Base-by-base conservation (phyloP, 2,888 invertebrate genomes). In the Cantharis nigra region DNA sequence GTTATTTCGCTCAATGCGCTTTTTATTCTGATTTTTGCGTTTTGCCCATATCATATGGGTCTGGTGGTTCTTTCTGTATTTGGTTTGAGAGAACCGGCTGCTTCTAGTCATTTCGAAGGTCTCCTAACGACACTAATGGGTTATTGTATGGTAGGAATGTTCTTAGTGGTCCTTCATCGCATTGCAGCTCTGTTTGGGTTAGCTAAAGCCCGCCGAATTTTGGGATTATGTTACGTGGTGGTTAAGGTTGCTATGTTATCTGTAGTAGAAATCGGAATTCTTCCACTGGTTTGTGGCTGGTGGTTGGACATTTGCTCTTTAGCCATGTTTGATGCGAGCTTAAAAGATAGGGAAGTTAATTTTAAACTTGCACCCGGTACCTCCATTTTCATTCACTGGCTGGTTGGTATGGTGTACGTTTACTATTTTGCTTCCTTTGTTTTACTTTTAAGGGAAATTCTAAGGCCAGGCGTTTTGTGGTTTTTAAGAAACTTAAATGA, bases 351-450 rank as follows among this genome's bases (percentile, higher is more conserved):
- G 63, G 95, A 97, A 87, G 91, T 93, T 0, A 96, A 96, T 80
- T 97, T 99, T 83, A 93, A 94, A 80, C 92, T 95, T 0, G 97
- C 98, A 0, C 99, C 99, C 0, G 98, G 98, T 83, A 98, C 99
- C 0, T 97, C 97, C 0, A 96, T 99, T 91, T 99, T 99, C 87
- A 95, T 99, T 74, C 99, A 99, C 88, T 99, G 99, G 99, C 92
- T 99, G 63, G 96, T 98, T 9, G 99, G 99, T 77, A 99, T 99
- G 98, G 96, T 96, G 33, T 99, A 98, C 86, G 98, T 99, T 13
- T 99, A 99, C 89, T 99, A 99, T 89, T 99, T 99, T 87, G 99
- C 99, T 9, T 98, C 98, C 0, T 99, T 98, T 86, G 96, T 99
- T 65, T 90, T 98, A 16, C 90, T 99, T 3, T 89, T 99, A 23